Conservation (phyloP, 2,888 invertebrate genomes). For the Nomada hirtipes region DNA sequence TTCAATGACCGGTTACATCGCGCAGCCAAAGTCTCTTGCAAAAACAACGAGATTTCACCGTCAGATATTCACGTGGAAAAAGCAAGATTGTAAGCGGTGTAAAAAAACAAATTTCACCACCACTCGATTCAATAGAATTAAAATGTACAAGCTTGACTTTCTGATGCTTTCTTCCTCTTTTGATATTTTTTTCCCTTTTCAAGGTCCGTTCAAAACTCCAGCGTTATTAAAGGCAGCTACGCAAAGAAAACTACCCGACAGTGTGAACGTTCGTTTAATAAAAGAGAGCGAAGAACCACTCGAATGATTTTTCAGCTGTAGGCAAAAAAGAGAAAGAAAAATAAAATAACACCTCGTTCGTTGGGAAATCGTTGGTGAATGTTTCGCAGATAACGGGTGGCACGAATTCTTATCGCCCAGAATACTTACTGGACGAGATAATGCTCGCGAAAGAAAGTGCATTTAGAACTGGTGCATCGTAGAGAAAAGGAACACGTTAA, state of each 20-base stretch:
- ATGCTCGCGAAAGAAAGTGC: constrained; percentile 1
- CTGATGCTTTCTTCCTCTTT: neutral
- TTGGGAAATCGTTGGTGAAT: constrained; percentile 9
- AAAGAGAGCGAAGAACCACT: no score
- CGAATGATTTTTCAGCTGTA: no score
- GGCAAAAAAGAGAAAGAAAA: neutral
- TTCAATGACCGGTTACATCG: constrained; percentile 3
- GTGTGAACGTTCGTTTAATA: neutral
- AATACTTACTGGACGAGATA: constrained; percentile 6
- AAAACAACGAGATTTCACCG: neutral
- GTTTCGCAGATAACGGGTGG: constrained; percentile 16
- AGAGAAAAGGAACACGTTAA: neutral
- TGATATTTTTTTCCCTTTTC: neutral
- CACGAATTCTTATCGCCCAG: constrained; percentile 12
- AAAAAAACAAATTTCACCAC: neutral
- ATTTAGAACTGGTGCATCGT: constrained; percentile 10
- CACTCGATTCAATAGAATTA: constrained; percentile 1
- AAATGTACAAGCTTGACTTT: constrained; percentile 8
- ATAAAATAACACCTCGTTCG: neutral
- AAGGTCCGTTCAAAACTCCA: neutral
- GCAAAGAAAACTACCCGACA: constrained; percentile 5
- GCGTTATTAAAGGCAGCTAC: neutral
- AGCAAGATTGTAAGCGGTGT: neutral
- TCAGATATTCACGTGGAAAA: neutral
- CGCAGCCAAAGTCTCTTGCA: neutral